These are phyloP conservation scores for Hystrix brachyura DNA, from an alignment of 2,113 vertebrate species.

Conservation along the genomic window DNA sequence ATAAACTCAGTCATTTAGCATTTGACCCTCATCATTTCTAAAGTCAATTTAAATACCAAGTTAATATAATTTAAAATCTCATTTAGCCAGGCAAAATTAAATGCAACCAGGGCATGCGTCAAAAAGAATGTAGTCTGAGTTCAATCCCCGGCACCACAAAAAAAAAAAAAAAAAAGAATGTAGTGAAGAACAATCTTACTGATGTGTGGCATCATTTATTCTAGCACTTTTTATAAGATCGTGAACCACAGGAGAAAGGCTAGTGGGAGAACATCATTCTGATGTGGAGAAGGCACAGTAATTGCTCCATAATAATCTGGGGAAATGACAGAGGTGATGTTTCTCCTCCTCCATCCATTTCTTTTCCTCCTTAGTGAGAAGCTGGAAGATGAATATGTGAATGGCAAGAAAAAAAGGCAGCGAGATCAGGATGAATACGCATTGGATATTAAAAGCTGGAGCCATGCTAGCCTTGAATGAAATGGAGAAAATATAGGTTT, in stretches of 20 bases:
- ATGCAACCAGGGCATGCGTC: neutral
- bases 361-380: neutral
- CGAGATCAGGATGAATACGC: neutral
- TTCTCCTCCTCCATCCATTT: neutral
- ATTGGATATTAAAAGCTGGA: neutral
- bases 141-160: no score
- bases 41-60: neutral
- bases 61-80: conserved; percentile 52
- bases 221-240: conserved; percentile 9
- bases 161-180: neutral
- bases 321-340: neutral
- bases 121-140: neutral
- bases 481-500: neutral
- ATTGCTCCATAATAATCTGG: neutral
- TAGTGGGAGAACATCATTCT: neutral
- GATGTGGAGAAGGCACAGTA: neutral
- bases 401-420: neutral
- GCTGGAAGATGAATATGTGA: neutral
- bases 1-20: conserved; percentile 4
- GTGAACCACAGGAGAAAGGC: neutral
- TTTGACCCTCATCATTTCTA: neutral
- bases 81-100: conserved; percentile 42
- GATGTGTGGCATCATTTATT: neutral
- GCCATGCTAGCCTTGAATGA: neutral
- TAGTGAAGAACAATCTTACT: neutral